phyloP scores from a whole-genome alignment of 1,140 invertebrate species.

The Nylanderia fulva region DNA sequence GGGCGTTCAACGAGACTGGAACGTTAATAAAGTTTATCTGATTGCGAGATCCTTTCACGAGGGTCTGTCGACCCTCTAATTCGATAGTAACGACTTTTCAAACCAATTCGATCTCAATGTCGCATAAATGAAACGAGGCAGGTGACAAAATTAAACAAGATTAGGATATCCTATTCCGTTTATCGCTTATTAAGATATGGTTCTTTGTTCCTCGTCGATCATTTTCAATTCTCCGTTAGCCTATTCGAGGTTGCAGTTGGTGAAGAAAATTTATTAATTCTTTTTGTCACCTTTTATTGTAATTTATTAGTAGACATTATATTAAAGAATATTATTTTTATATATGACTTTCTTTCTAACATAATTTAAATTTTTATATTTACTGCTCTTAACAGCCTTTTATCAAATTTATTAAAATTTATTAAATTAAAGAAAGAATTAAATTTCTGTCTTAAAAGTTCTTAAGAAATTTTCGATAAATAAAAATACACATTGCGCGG shows the following conservation, averaged over 20 bases:
- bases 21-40: slow-evolving; percentile 54
- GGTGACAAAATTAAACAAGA: slow-evolving; percentile 14
- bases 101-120: slow-evolving; percentile 36
- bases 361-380: too few species aligned
- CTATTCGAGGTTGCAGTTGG: neutral
- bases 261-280: neutral
- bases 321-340: too few species aligned
- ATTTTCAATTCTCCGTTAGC: neutral
- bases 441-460: neutral
- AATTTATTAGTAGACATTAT: too few species aligned
- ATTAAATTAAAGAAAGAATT: neutral
- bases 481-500: neutral
- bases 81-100: slow-evolving; percentile 2
- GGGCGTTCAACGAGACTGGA: slow-evolving; percentile 35
- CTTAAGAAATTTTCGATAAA: neutral
- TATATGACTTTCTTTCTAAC: too few species aligned
- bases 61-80: neutral
- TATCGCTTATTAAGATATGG: neutral
- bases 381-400: too few species aligned
- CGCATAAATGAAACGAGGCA: neutral
- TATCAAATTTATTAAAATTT: too few species aligned
- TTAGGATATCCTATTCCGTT: neutral
- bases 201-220: neutral
- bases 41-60: neutral
- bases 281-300: too few species aligned